These are phyloP conservation scores for Thysanoteuthis rhombus DNA, from an alignment of 2,888 invertebrate species.

Conservation along the genomic window DNA sequence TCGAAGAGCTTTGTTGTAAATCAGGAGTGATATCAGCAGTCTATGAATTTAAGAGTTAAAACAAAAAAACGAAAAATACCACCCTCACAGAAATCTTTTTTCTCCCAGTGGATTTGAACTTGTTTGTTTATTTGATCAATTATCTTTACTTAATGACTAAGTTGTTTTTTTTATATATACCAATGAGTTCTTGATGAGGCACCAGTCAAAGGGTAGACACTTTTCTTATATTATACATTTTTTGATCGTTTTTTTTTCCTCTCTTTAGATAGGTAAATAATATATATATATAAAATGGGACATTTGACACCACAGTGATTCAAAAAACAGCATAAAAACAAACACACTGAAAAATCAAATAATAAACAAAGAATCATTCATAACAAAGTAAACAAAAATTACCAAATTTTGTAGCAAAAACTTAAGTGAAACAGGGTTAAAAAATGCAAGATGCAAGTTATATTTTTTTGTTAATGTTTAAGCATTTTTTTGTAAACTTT, in stretches of 20 bases:
- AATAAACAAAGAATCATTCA: neutral
- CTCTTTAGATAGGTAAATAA: neutral
- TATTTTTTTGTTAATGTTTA: neutral
- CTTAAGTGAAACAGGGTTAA: neutral
- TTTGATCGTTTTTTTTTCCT: neutral
- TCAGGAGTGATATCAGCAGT: too few species aligned
- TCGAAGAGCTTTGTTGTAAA: too few species aligned
- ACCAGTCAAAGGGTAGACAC: neutral
- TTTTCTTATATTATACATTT: neutral
- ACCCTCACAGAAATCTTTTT: neutral
- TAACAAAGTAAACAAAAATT: neutral
- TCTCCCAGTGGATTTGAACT: neutral
- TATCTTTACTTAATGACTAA: neutral
- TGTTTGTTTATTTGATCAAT: neutral
- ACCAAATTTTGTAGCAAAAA: slow-evolving; percentile 12
- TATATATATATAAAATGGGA: neutral
- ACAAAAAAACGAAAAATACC: neutral
- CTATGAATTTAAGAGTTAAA: too few species aligned
- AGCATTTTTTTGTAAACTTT: neutral
- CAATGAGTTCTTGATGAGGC: neutral
- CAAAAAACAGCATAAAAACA: neutral
- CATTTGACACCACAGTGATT: slow-evolving; percentile 12
- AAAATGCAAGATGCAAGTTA: neutral
- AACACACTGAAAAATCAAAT: neutral
- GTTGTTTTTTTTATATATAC: neutral